phyloP scores from a whole-genome alignment of 2,113 vertebrate genomes.

The Podocnemis expansa region DNA sequence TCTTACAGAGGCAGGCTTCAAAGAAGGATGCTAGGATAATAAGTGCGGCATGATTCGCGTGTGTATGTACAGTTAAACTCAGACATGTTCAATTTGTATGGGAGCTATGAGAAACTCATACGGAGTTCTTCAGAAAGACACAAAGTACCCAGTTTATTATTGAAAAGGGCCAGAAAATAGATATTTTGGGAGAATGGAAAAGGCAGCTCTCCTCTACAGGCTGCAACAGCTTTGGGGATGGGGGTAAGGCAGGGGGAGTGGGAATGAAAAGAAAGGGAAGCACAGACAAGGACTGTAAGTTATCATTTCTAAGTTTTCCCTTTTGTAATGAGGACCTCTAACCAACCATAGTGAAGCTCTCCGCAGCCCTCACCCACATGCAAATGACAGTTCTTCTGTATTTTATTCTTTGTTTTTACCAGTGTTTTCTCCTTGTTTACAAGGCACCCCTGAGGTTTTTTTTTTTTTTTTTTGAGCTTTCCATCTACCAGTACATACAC shows the following conservation, averaged over 20 bases:
- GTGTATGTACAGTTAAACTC: neutral
- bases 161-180: neutral
- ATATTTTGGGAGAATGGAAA: neutral
- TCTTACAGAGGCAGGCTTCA: neutral
- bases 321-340: neutral
- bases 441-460: neutral
- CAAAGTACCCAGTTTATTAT: neutral
- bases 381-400: neutral
- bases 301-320: neutral
- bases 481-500: neutral
- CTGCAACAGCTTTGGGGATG: neutral
- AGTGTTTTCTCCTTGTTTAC: neutral
- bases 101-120: neutral
- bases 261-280: neutral
- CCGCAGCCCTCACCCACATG: neutral
- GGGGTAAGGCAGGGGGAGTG: no score
- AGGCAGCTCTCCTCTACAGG: neutral
- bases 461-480: neutral
- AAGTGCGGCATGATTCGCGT: neutral
- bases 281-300: neutral
- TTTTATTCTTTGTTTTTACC: neutral
- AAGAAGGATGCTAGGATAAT: neutral
- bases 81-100: neutral
- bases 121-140: neutral
- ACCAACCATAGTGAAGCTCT: neutral